phyloP scores from a whole-genome alignment of 2,888 invertebrate species.

The Apodemia duryi region DNA sequence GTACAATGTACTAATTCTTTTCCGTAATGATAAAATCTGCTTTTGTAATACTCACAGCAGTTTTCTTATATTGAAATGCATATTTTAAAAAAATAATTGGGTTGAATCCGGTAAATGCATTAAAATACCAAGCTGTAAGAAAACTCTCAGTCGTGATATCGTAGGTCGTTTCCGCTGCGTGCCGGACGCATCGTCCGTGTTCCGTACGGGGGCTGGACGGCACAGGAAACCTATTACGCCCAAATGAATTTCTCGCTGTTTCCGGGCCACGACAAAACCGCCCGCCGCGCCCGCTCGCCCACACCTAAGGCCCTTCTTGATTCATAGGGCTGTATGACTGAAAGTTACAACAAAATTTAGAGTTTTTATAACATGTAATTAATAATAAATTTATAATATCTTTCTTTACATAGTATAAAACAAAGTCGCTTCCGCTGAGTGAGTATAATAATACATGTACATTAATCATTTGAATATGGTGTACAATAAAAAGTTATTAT shows the following conservation, averaged over 20 bases:
- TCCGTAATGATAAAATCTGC: no score
- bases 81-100: not conserved
- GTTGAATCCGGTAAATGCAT: not conserved
- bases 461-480: no score
- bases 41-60: no score
- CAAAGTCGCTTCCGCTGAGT: no score
- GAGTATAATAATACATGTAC: no score
- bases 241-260: slow-evolving; percentile 76
- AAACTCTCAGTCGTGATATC: slow-evolving; percentile 14
- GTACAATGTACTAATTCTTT: no score
- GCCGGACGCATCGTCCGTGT: slow-evolving; percentile 37
- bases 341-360: no score
- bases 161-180: slow-evolving; percentile 40
- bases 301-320: slow-evolving; percentile 57
- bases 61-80: not conserved
- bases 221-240: slow-evolving; percentile 78
- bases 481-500: no score
- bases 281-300: slow-evolving; percentile 55
- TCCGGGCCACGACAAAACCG: slow-evolving; percentile 72
- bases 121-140: slow-evolving; percentile 10
- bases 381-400: no score
- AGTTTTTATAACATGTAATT: no score
- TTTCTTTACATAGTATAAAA: no score
- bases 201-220: slow-evolving; percentile 63
- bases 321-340: slow-evolving; percentile 43